Evolutionary conservation across 2,888 invertebrate species (phyloP), one percentile per base, ranked within the genome.

Genomic region (Micropterix aruncella): DNA sequence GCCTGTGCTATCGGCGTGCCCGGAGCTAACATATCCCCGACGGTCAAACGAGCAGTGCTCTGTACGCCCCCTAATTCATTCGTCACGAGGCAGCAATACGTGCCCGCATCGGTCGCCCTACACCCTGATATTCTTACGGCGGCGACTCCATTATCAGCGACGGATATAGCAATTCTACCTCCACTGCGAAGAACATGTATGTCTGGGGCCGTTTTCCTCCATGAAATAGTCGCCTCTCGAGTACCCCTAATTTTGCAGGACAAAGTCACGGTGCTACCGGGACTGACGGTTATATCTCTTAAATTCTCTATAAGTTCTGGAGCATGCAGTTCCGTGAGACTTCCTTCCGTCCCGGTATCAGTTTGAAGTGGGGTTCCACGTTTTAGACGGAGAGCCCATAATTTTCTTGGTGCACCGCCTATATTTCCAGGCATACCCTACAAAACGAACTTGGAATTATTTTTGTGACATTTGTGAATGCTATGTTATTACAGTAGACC

Each of bases 51-150:
- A 19, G 78, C 77, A 3, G 76, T 72, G 47, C 75, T 77, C 54
- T 79, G 76, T 16, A 79, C 75, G 19, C 77, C 75, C 1, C 85
- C 82, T 14, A 77, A 65, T 52, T 84, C 81, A 59, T 80, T 85
- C 41, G 76, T 77, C 16, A 83, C 72, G 15, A 76, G 74, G 57
- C 85, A 85, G 40, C 79, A 72, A 59, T 86, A 86, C 27, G 79
- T 74, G 18, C 86, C 86, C 15, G 81, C 77, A 59, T 83, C 83
- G 1, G 77, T 69, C 1, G 73, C 62, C 38, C 77, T 74, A 47
- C 74, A 75, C 47, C 77, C 73, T 48, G 75, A 75, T 45, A 83
- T 77, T 14, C 73, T 71, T 18, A 83, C 62, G 4, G 73, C 66
- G n/a, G 79, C 78, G 41, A 74, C 62, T 0, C 80, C 80, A 53